These are phyloP conservation scores for Lobophora halterata DNA, from an alignment of 2,888 invertebrate species.

Conservation along the genomic window DNA sequence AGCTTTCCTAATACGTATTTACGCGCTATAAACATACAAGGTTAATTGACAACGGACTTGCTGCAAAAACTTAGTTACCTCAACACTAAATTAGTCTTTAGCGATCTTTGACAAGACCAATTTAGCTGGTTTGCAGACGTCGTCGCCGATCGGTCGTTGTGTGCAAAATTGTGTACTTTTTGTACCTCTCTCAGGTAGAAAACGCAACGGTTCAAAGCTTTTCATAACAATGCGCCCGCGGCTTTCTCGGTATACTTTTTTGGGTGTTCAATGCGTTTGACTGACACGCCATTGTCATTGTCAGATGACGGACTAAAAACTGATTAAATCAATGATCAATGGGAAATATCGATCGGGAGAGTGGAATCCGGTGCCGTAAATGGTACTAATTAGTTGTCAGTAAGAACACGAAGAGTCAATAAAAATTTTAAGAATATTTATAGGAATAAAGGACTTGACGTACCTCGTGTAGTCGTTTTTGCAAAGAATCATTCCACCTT, in stretches of 20 bases:
- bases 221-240: constrained; percentile 78
- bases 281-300: constrained; percentile 77
- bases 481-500: constrained; percentile 96
- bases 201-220: constrained; percentile 71
- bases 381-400: constrained; percentile 58
- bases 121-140: constrained; percentile 52
- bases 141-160: constrained; percentile 62
- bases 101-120: constrained; percentile 68
- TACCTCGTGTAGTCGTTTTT: constrained; percentile 97
- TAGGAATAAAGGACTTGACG: constrained; percentile 53
- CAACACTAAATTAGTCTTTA: constrained; percentile 70
- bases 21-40: constrained; percentile 38
- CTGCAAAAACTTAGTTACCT: constrained; percentile 62
- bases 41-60: constrained; percentile 44
- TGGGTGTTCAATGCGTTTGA: constrained; percentile 66
- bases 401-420: constrained; percentile 33
- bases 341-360: constrained; percentile 57
- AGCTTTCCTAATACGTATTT: constrained; percentile 36
- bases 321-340: constrained; percentile 67
- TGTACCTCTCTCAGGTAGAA: constrained; percentile 70
- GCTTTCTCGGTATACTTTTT: constrained; percentile 72
- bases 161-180: constrained; percentile 71
- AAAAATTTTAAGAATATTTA: constrained; percentile 14
- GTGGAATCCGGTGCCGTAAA: constrained; percentile 51
- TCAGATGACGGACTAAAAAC: constrained; percentile 74